Percentiles rank a stretch among this genome's conserved stretches.
Evolutionary conservation across 2,113 vertebrate genomes (phyloP).

Genomic region (Martes martes): DNA sequence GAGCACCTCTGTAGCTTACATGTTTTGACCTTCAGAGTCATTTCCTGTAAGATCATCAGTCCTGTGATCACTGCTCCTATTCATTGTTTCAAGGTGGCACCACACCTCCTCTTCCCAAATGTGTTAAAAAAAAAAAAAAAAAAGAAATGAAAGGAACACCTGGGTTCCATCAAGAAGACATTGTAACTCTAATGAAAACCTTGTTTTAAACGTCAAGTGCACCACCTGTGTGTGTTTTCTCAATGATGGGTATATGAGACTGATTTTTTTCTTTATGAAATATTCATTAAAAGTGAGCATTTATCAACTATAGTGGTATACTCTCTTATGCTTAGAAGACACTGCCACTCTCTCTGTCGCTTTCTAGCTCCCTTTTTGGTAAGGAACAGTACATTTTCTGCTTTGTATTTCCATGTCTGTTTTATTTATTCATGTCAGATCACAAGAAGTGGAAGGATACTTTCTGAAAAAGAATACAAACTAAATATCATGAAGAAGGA

Average conservation of each 20-base stretch:
- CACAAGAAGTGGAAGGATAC: conserved; percentile 92
- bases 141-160: conserved; percentile 60
- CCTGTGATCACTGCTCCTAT: not conserved
- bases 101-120: not conserved
- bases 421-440: conserved; percentile 82
- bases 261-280: conserved; percentile 40
- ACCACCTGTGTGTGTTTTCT: conserved; percentile 48
- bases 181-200: conserved; percentile 50
- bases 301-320: not conserved
- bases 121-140: not conserved
- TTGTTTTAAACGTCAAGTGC: conserved; percentile 34
- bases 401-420: not conserved
- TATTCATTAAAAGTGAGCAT: conserved; percentile 41
- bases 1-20: not conserved
- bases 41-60: not conserved
- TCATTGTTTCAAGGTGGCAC: not conserved
- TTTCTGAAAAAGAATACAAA: conserved; percentile 92
- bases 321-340: not conserved
- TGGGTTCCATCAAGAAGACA: conserved; percentile 57
- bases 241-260: not conserved
- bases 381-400: not conserved
- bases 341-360: too few species aligned
- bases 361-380: not conserved
- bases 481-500: conserved; percentile 86
- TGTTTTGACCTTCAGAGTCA: not conserved